Evolutionary conservation across 2,888 invertebrate genomes (phyloP).

Genomic region (Acanthosepion esculentum): DNA sequence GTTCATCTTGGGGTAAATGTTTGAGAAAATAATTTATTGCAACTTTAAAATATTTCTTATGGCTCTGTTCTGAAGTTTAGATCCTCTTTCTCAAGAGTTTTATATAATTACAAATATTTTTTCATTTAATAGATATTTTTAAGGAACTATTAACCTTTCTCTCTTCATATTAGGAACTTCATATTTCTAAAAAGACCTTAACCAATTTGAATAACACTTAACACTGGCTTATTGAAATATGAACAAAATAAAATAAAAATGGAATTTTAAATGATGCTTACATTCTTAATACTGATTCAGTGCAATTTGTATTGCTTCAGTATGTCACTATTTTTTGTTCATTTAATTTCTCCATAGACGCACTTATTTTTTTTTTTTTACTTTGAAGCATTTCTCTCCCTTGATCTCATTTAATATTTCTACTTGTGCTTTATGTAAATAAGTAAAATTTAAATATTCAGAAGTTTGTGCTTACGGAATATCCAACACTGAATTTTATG

Average conservation of each 20-base stretch:
- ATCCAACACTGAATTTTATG: background rate
- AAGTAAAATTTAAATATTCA: background rate
- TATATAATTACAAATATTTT: no score
- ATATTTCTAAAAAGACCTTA: background rate
- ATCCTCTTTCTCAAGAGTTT: no score
- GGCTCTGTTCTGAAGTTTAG: no score
- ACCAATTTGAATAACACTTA: conserved; percentile 15
- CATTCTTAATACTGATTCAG: background rate
- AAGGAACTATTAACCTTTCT: no score
- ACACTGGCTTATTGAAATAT: conserved; percentile 3
- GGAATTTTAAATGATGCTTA: background rate
- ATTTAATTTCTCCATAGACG: background rate
- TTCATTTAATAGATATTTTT: no score
- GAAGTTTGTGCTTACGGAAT: conserved; percentile 33
- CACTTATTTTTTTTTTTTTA: background rate
- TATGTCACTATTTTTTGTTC: background rate
- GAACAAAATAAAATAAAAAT: background rate
- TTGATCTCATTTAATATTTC: background rate
- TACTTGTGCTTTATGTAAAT: background rate
- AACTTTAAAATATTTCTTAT: no score
- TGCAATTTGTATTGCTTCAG: background rate
- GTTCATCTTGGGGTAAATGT: no score
- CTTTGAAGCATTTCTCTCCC: background rate
- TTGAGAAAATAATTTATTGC: no score
- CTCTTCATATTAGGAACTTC: background rate